A percentile compares a stretch with the other conserved stretches of the same genome.
These are phyloP conservation scores for Daktulosphaira vitifoliae DNA, from an alignment of 1,140 invertebrate genomes.

Conservation along the genomic window DNA sequence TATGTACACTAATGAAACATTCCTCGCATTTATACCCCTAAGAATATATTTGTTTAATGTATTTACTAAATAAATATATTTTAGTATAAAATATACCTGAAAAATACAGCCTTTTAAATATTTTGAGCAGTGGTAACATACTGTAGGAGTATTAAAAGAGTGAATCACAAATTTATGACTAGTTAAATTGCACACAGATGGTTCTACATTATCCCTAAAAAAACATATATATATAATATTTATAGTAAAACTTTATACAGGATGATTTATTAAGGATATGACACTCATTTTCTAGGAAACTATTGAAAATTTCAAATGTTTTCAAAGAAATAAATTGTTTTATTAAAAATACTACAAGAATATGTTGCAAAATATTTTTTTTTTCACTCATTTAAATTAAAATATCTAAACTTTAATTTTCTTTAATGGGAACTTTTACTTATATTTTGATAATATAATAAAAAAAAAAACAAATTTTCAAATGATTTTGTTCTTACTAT, in stretches of 20 bases:
- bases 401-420: too few relatives aligned
- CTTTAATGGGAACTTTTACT: too few relatives aligned
- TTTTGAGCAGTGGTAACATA: conserved; percentile 74
- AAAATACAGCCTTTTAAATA: conserved; percentile 84
- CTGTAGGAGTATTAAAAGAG: conserved; percentile 73
- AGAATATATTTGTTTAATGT: conserved; percentile 37
- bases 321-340: too few relatives aligned
- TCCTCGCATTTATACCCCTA: conserved; percentile 70
- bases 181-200: conserved; percentile 62
- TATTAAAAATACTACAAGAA: too few relatives aligned
- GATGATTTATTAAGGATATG: too few relatives aligned
- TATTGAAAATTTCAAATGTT: too few relatives aligned
- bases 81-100: conserved; percentile 46
- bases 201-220: conserved; percentile 77
- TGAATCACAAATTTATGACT: conserved; percentile 80
- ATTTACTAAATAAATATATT: conserved; percentile 36
- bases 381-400: too few relatives aligned
- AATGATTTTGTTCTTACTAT: too few relatives aligned
- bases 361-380: too few relatives aligned
- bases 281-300: too few relatives aligned
- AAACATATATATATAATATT: conserved; percentile 35
- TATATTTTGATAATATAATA: too few relatives aligned
- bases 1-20: conserved; percentile 64
- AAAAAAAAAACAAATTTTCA: too few relatives aligned
- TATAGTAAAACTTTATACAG: not conserved